These are phyloP conservation scores for Eriosoma lanigerum DNA, from an alignment of 1,140 invertebrate species.

Conservation along the genomic window DNA sequence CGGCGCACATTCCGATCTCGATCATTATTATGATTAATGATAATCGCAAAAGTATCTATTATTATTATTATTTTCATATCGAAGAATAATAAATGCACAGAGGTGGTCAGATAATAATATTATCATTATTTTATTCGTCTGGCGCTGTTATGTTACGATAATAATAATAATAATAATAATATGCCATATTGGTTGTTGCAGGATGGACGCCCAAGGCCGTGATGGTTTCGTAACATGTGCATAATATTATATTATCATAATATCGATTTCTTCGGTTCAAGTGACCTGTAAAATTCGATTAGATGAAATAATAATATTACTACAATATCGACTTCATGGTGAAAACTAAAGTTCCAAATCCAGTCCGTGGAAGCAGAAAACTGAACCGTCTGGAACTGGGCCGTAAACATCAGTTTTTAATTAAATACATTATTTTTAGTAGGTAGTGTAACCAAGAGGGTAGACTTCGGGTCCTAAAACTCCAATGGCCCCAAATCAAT, in stretches of 20 bases:
- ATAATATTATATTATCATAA: neutral
- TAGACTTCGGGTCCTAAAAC: no score
- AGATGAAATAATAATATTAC: neutral
- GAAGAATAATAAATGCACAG: neutral
- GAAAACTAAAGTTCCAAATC: no score
- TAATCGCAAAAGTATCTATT: neutral
- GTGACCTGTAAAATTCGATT: constrained; percentile 26
- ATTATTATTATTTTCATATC: neutral
- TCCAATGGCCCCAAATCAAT: no score
- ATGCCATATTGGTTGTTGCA: constrained; percentile 24
- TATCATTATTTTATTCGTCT: constrained; percentile 19
- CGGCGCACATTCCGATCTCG: constrained; percentile 21
- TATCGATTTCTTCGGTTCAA: neutral
- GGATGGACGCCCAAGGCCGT: constrained; percentile 3
- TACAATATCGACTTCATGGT: neutral
- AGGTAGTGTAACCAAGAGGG: no score
- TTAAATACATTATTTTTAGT: no score
- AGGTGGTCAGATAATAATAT: constrained; percentile 31
- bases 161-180: constrained; percentile 44
- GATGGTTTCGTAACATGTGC: neutral
- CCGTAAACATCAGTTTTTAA: no score
- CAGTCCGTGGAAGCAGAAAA: no score
- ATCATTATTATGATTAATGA: constrained; percentile 49
- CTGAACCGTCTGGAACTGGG: no score
- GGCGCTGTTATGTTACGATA: neutral